A percentile compares a stretch with the other conserved stretches of the same genome.
Evolutionary conservation across 2,888 invertebrate species (phyloP).

Genomic region (Dendrolimus pini): DNA sequence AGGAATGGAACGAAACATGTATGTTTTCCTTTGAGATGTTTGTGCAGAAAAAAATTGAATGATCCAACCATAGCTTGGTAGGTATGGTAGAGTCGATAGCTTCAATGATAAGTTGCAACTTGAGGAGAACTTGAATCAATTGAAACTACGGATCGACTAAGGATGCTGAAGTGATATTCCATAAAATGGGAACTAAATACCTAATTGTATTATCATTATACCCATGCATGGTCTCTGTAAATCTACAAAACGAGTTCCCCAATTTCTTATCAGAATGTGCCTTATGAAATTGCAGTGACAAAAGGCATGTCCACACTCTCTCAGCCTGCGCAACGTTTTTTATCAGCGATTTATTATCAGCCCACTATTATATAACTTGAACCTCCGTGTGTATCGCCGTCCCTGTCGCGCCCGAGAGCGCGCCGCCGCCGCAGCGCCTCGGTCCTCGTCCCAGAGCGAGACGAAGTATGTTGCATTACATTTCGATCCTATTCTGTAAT

Average conservation of each 20-base stretch:
- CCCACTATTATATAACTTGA: constrained; percentile 61
- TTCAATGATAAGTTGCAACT: too few relatives aligned
- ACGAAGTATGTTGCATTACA: constrained; percentile 57
- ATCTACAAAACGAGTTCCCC: not conserved
- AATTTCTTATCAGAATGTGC: not conserved
- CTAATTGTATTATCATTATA: too few relatives aligned
- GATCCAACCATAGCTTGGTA: too few relatives aligned
- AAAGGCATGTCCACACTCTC: constrained; percentile 30
- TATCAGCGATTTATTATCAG: constrained; percentile 73
- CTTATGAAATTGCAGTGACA: constrained; percentile 2
- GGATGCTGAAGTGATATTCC: too few relatives aligned
- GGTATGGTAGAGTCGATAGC: too few relatives aligned
- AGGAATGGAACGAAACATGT: too few relatives aligned
- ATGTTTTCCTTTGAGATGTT: too few relatives aligned
- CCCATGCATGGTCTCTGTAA: too few relatives aligned
- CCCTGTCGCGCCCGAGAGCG: constrained; percentile 38
- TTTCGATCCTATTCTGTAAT: constrained; percentile 71
- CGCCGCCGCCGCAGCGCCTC: constrained; percentile 10
- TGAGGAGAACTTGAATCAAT: too few relatives aligned
- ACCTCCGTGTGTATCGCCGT: constrained; percentile 35
- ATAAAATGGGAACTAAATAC: too few relatives aligned
- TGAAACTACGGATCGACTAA: too few relatives aligned
- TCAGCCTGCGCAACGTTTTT: constrained; percentile 52
- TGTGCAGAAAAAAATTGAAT: too few relatives aligned
- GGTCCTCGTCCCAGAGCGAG: constrained; percentile 35